Base-by-base conservation (phyloP, 2,888 invertebrate species). In the Cephalotes varians region DNA sequence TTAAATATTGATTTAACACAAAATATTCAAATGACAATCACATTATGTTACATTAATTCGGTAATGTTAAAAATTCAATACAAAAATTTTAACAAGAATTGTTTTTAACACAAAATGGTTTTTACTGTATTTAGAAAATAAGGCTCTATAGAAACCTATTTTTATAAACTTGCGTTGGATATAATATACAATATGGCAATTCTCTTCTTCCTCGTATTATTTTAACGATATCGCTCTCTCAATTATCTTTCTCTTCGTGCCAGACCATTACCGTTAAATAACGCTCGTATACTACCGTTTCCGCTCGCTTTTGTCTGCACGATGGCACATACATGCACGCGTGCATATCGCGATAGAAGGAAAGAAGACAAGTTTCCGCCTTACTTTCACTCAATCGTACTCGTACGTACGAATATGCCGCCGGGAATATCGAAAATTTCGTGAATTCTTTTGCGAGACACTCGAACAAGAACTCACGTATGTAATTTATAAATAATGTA, bases 251-350 rank as follows among this genome's bases (percentile, higher is more conserved):
- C 64, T 25, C 64, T 21, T 21, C 15, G 7, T 21, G 3, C 21
- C 7, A 21, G 15, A 40, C 15, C 21, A n/a, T 64, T 25, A n/a
- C n/a, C 25, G 40, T n/a, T 64, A 64, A 64, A 64, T 64, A 25
- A 64, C 64, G 40, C 21, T 64, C 62, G 21, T 12, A 25, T 25
- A 9, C 2, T 89, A 83, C 87, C 87, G 89, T 93, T 92, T 91
- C 90, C 92, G 89, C 88, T 91, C 85, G 85, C 81, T 87, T 81
- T 81, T n/a, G 86, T 85, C 74, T 77, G 60, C 72, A n/a, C 44
- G 47, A 47, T 6, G 28, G 34, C n/a, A 12, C 44, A 31, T 5
- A 28, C 34, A 34, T 21, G 47, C n/a, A 12, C 49, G 25, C 34
- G n/a, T 28, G 44, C 9, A 21, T 51, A 40, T 40, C 28, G 25